Evolutionary conservation across 2,888 invertebrate species (phyloP), one percentile per base, ranked within the genome.

Genomic region (Xestobium rufovillosum): DNA sequence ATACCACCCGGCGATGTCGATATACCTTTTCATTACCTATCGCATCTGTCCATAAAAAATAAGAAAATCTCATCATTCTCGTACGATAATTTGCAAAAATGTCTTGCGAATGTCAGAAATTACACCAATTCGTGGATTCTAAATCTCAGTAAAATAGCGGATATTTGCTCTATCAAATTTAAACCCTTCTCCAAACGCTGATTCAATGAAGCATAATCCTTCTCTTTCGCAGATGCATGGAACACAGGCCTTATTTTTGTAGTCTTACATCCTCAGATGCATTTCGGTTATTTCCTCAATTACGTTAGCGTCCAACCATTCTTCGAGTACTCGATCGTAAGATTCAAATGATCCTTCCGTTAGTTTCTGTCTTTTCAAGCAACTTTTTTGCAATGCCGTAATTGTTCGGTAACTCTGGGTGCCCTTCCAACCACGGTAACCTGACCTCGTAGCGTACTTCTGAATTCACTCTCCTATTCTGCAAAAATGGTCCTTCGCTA

Each of bases 371-470:
- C n/a, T 29, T 33, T 12, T 49, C 28, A n/a, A 60, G 38, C 30
- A 56, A 43, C 19, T 43, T 55, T 23, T 37, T 33, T 1, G 55
- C 49, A n/a, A 51, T 13, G 8, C 44, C 30, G 17, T 43, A 50
- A 41, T 58, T 56, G 26, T 31, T 31, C 11, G 49, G 36, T 1
- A 61, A 30, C 3, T 49, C 51, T 1, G 55, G 52, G 39, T 57
- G 57, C 30, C 48, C 51, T 10, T 54, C 51, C 11, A 51, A 44
- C 56, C 57, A 59, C 4, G 60, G 59, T 8, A 60, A 40, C 13
- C 37, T 26, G 2, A 60, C 53, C 34, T 54, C 53, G 41, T 57
- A 63, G 2, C 59, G 43, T 3, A 53, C 51, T 9, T 53, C 46
- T 3, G 41, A 26, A 19, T 53, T 49, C 1, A 49, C 27, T 1